These are phyloP conservation scores for Paratrypauchen microcephalus DNA, from an alignment of 2,797 vertebrate species.

Conservation along the genomic window DNA sequence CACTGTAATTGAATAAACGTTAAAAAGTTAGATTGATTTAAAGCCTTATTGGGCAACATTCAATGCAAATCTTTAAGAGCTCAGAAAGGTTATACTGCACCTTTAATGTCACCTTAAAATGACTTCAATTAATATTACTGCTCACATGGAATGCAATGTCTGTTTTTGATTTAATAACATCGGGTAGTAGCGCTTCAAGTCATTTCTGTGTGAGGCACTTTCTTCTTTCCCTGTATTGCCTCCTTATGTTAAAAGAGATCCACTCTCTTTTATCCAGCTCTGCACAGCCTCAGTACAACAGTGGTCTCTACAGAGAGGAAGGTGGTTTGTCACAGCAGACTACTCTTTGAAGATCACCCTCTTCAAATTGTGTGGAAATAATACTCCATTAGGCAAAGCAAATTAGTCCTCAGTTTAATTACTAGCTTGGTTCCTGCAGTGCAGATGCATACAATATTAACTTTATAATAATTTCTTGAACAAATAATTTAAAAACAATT, in stretches of 20 bases:
- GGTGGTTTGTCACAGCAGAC: constrained; percentile 57
- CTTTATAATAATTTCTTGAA: constrained; percentile 72
- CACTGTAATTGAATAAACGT: too few species aligned
- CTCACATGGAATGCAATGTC: too few species aligned
- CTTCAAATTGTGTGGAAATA: constrained; percentile 78
- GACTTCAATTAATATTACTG: too few species aligned
- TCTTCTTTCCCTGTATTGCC: constrained; percentile 1
- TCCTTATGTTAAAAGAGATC: constrained; percentile 22
- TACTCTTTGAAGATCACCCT: constrained; percentile 76
- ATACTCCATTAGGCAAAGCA: constrained; percentile 78
- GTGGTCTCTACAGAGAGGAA: constrained; percentile 42
- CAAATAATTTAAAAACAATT: constrained; percentile 75
- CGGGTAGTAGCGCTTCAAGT: too few species aligned
- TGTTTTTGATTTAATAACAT: too few species aligned
- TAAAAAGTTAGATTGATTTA: too few species aligned
- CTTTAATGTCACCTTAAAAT: too few species aligned
- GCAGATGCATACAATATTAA: constrained; percentile 69
- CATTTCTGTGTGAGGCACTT: not conserved
- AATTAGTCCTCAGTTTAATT: constrained; percentile 78
- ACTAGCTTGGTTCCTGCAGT: constrained; percentile 69
- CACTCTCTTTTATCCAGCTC: constrained; percentile 22
- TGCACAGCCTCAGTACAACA: constrained; percentile 30
- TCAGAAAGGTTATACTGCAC: too few species aligned
- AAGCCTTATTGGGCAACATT: too few species aligned
- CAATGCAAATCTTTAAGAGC: too few species aligned